Evolutionary conservation across 92 coral and sea anemone species (phyloP), one percentile per base, ranked within the genome.

Genomic region (Parazoanthus darwini): DNA sequence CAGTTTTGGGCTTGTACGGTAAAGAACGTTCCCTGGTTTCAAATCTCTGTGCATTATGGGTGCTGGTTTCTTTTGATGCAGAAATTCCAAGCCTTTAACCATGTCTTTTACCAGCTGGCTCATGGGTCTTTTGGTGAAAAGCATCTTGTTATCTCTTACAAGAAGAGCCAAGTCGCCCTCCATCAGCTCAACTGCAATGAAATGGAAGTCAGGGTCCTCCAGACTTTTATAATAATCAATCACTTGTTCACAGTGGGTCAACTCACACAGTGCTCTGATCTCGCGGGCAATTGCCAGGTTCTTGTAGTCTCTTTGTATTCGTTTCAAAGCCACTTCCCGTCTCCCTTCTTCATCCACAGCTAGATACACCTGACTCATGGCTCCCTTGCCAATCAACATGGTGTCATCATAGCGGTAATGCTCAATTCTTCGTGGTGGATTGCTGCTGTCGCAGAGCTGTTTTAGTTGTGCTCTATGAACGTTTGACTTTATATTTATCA

Each of bases 11-110:
- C 80, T 78, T 15, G 72, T 89, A 38, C 90, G 90, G 89, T 88
- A 94, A 20, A 94, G 89, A 14, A 94, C 89, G 78, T 94, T 94
- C 26, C 96, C 96, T 18, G 96, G 96, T 70, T 94, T 94, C 46
- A 94, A 90, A 67, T 94, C 96, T 39, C 96, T 91, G 83, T 94
- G 96, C 56, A 92, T 67, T 38, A 94, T 89, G 33, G 85, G 54
- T 37, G 74, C 85, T 63, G 33, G 33, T 29, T 29, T 29, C 33
- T 29, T 29, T 29, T 85, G 35, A 71, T 94, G 96, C 22, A 94
- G 92, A 67, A 83, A 94, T 5, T 37, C 16, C 25, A 94, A 77
- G 23, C 96, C 96, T 15, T 90, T 56, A 39, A 90, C 87, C 67
- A 94, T 85, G 71, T 92, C 89, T 51, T 22, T 23, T 1, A 86